These are phyloP conservation scores for Mythimna lalbum DNA, from an alignment of 2,888 invertebrate species.

Conservation along the genomic window DNA sequence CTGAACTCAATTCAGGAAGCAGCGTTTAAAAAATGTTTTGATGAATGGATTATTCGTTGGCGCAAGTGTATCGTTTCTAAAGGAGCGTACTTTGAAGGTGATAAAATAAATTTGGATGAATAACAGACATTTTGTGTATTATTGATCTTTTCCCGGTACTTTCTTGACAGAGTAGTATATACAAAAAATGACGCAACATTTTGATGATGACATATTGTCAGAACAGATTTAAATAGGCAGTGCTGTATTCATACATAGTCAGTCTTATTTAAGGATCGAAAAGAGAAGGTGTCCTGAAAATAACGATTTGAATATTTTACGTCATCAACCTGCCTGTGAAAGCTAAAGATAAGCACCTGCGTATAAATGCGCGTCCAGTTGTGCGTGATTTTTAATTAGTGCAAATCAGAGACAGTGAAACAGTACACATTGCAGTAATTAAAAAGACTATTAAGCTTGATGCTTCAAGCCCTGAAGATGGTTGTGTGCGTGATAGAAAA, in stretches of 20 bases:
- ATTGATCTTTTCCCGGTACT: no score
- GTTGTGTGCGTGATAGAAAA: background rate
- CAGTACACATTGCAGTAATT: background rate
- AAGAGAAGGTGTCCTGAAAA: conserved; percentile 6
- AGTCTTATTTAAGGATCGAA: conserved; percentile 26
- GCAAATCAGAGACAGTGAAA: background rate
- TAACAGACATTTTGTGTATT: no score
- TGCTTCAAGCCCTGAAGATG: background rate
- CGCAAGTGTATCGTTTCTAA: no score
- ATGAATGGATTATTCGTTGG: no score
- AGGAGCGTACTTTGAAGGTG: no score
- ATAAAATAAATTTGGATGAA: no score
- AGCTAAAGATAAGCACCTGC: background rate
- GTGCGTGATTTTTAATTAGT: conserved; percentile 3
- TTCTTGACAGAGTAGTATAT: no score
- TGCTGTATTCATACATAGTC: no score
- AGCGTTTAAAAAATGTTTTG: no score
- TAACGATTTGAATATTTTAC: background rate
- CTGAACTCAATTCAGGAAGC: no score
- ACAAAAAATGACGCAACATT: conserved; percentile 31
- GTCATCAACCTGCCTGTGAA: background rate
- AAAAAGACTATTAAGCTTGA: background rate
- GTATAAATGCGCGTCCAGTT: background rate
- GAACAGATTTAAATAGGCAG: conserved; percentile 4
- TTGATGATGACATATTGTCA: conserved; percentile 10